These are phyloP conservation scores for Metopolophium dirhodum DNA, from an alignment of 1,140 invertebrate genomes.

Conservation along the genomic window DNA sequence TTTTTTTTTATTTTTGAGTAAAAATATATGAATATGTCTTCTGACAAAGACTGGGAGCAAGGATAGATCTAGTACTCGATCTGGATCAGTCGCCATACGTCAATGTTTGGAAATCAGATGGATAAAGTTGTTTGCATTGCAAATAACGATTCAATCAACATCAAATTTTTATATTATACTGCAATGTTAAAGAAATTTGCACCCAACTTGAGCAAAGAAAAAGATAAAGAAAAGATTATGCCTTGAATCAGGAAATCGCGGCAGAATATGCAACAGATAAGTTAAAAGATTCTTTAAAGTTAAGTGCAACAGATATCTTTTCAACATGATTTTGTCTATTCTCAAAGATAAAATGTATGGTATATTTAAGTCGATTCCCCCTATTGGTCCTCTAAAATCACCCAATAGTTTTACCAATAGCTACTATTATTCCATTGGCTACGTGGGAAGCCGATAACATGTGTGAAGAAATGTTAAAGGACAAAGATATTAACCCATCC, in stretches of 20 bases:
- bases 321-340: conserved; percentile 59
- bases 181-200: conserved; percentile 60
- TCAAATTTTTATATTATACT: conserved; percentile 58
- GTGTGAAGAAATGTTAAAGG: conserved; percentile 59
- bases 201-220: conserved; percentile 57
- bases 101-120: not conserved
- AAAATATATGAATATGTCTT: not conserved
- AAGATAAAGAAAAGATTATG: conserved; percentile 57
- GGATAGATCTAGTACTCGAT: not conserved
- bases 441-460: too few species aligned
- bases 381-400: conserved; percentile 58
- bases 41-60: not conserved
- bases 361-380: conserved; percentile 59
- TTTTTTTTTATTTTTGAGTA: not conserved
- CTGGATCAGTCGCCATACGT: not conserved
- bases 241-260: conserved; percentile 60
- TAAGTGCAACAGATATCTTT: conserved; percentile 61
- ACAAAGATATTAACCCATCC: conserved; percentile 38
- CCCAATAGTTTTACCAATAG: conserved; percentile 53
- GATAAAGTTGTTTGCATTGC: not conserved
- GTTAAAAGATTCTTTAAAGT: conserved; percentile 60
- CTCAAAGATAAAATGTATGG: conserved; percentile 60
- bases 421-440: conserved; percentile 46
- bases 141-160: conserved; percentile 51
- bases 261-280: conserved; percentile 60